Evolutionary conservation across 2,113 vertebrate species (phyloP), one percentile per base, ranked within the genome.

Genomic region (Nicator chloris): DNA sequence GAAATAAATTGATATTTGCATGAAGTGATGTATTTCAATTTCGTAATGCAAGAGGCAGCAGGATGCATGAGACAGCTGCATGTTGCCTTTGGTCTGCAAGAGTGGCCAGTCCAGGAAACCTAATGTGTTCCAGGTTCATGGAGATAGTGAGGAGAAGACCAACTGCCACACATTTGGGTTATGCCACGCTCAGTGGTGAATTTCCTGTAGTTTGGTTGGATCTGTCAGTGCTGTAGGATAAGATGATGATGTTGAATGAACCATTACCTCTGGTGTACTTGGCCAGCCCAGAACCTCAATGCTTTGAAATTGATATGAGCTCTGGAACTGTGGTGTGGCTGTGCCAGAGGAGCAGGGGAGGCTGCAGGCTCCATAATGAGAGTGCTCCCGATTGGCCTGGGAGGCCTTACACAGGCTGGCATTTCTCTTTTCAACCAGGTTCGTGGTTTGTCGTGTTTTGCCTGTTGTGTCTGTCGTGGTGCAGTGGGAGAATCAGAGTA

Each of bases 181-280:
- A 6, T 27, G 27, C 10, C 30, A 4, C 0, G 0, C n/a, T 61
- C 21, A 17, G 24, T 11, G 15, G 21, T 42, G 1, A 17, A 7
- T 47, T 65, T 68, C 28, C 35, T 45, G 4, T 54, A 1, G n/a
- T n/a, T 44, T 27, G 24, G 7, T 28, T 39, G n/a, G 13, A 33
- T 57, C 24, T 50, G 1, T 51, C 23, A 5, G 30, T 84, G 68
- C 39, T 42, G 28, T 80, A n/a, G 44, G 13, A 2, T n/a, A 22
- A 14, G 40, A 16, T 35, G 44, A 14, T 51, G 40, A 28, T 19
- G 1, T 0, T 7, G 44, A 64, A 27, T 42, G 39, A 73, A 20
- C 40, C 15, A 0, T 79, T 57, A 14, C 4, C 19, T 82, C 31
- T 54, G 66, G 63, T 24, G n/a, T n/a, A 19, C 40, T 61, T 40